A percentile compares a stretch with the other conserved stretches of the same genome.
These are phyloP conservation scores for Scotopteryx bipunctaria DNA, from an alignment of 2,888 invertebrate genomes.

Conservation along the genomic window DNA sequence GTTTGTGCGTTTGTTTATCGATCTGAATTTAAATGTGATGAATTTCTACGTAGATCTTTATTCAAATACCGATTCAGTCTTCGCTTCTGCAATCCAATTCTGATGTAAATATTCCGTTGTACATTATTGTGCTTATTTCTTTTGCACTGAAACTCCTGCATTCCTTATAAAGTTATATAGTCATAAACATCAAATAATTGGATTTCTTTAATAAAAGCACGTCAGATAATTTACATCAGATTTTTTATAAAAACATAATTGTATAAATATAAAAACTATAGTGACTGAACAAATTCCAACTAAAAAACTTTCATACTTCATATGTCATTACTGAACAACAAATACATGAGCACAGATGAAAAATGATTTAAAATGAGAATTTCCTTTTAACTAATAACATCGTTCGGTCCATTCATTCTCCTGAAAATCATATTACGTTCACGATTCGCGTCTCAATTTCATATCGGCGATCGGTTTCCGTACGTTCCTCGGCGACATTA, in stretches of 20 bases:
- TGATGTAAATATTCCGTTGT: constrained; percentile 2
- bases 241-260: not conserved
- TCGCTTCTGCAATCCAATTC: constrained; percentile 9
- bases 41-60: constrained; percentile 26
- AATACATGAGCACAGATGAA: constrained; percentile 23
- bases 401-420: constrained; percentile 28
- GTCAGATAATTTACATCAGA: not conserved
- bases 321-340: constrained; percentile 19
- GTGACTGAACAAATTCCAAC: constrained; percentile 19
- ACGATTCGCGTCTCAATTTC: constrained; percentile 56
- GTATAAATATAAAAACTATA: constrained; percentile 17
- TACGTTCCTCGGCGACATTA: constrained; percentile 51
- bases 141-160: not conserved
- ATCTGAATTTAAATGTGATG: constrained; percentile 39
- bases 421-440: constrained; percentile 49
- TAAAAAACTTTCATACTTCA: constrained; percentile 28
- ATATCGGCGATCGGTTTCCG: constrained; percentile 52
- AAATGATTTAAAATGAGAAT: constrained; percentile 29
- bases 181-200: not conserved
- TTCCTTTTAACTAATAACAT: constrained; percentile 37
- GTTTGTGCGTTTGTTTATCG: constrained; percentile 37
- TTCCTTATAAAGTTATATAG: not conserved
- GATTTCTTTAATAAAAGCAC: not conserved
- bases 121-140: not conserved
- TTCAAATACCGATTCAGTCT: constrained; percentile 16